phyloP scores from a whole-genome alignment of 2,113 vertebrate genomes.

The Microtus ochrogaster region DNA sequence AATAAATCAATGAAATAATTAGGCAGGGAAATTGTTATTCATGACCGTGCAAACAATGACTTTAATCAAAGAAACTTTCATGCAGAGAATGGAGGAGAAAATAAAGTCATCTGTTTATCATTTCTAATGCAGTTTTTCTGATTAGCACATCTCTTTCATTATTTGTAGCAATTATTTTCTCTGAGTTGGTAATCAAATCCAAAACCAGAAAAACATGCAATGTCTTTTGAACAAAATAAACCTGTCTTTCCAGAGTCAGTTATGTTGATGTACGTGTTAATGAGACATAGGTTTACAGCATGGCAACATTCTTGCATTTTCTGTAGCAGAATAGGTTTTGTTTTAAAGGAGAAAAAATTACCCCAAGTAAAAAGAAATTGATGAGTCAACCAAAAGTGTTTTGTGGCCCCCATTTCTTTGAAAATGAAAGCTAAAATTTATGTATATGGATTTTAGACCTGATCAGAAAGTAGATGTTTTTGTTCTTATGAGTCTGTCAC shows the following conservation, averaged over 20 bases:
- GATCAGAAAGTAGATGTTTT: background rate
- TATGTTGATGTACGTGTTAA: background rate
- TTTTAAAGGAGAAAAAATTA: conserved; percentile 28
- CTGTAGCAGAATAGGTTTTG: background rate
- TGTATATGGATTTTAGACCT: background rate
- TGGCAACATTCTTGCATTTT: background rate
- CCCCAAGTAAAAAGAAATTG: background rate
- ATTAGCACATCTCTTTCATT: background rate
- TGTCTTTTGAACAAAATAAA: background rate
- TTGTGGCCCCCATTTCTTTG: background rate
- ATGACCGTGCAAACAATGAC: background rate
- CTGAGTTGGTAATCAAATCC: background rate
- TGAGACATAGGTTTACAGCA: background rate
- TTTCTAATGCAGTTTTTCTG: background rate
- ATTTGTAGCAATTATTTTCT: background rate
- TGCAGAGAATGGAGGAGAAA: background rate
- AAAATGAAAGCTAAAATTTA: conserved; percentile 45
- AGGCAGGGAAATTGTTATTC: background rate
- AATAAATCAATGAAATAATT: background rate
- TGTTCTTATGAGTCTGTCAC: background rate
- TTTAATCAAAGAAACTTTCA: background rate
- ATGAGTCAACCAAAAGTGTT: background rate
- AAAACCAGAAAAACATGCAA: background rate
- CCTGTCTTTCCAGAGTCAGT: background rate
- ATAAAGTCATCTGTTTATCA: background rate